Percentiles rank a stretch among this genome's conserved stretches.
Evolutionary conservation across 2,888 invertebrate species (phyloP).

Genomic region (Acleris laterana): DNA sequence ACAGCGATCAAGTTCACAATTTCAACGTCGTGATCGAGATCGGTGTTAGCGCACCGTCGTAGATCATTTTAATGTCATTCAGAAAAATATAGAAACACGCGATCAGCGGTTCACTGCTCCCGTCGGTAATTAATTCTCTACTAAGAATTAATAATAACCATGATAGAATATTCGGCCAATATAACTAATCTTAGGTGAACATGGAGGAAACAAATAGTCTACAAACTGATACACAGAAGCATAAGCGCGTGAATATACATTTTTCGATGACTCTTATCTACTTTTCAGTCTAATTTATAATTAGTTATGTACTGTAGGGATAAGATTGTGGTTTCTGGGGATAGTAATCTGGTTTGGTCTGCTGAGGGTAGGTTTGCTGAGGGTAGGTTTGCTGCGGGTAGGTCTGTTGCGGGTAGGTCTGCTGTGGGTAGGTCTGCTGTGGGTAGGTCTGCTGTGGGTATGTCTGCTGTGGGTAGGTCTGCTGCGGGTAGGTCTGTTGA

Average conservation of each 20-base stretch:
- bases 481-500: constrained; percentile 40
- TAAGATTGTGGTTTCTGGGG: neutral
- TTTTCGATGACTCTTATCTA: constrained; percentile 16
- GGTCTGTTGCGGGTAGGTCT: constrained; percentile 30
- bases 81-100: constrained; percentile 39
- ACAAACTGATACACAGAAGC: too few species aligned
- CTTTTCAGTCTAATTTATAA: neutral
- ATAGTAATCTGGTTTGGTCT: too few species aligned
- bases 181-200: neutral
- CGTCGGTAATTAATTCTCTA: neutral
- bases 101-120: neutral
- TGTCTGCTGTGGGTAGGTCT: constrained; percentile 30
- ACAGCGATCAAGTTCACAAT: constrained; percentile 77
- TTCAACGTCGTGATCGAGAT: constrained; percentile 68
- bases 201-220: too few species aligned
- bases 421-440: constrained; percentile 17
- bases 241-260: neutral
- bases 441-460: constrained; percentile 29
- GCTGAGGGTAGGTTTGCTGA: neutral
- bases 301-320: neutral
- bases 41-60: constrained; percentile 47
- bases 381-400: constrained; percentile 36
- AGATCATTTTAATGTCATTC: constrained; percentile 39
- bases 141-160: constrained; percentile 1
- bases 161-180: neutral